phyloP scores from a whole-genome alignment of 2,888 invertebrate species.

The Rapana venosa region DNA sequence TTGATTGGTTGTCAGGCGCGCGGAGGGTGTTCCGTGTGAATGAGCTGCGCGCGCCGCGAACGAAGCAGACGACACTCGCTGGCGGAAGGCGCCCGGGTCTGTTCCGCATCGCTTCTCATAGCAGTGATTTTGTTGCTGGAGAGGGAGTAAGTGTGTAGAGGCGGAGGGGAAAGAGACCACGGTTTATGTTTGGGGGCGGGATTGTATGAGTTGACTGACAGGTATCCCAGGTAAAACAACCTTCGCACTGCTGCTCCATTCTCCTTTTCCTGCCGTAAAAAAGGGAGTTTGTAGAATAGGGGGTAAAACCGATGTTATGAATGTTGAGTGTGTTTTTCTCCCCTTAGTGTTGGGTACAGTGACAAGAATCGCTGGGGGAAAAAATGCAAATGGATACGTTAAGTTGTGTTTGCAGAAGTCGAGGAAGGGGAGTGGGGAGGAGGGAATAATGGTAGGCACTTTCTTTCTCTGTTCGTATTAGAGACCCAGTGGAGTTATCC shows the following conservation, averaged over 20 bases:
- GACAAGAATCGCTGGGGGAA: too few species aligned
- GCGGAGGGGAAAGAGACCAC: constrained; percentile 7
- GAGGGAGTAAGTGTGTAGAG: constrained; percentile 2
- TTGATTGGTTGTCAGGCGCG: constrained; percentile 37
- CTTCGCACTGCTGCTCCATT: not conserved
- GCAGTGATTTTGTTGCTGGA: constrained; percentile 28
- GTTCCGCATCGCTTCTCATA: constrained; percentile 35
- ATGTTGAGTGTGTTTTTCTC: too few species aligned
- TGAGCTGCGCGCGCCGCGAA: constrained; percentile 40
- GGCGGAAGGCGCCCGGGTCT: constrained; percentile 15
- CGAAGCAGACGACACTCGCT: constrained; percentile 43
- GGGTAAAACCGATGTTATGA: too few species aligned
- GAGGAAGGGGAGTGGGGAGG: too few species aligned
- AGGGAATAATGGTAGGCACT: too few species aligned
- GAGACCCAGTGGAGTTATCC: too few species aligned
- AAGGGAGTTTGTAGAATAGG: too few species aligned
- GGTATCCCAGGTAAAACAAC: constrained; percentile 28
- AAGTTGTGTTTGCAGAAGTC: too few species aligned
- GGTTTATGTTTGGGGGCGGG: constrained; percentile 36
- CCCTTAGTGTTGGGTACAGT: too few species aligned
- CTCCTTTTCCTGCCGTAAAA: not conserved
- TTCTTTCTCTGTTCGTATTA: too few species aligned
- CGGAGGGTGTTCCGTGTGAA: constrained; percentile 40
- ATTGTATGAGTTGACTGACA: constrained; percentile 34
- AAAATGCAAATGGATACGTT: too few species aligned